Evolutionary conservation across 2,113 vertebrate genomes (phyloP).

Genomic region (Ameiurus melas): DNA sequence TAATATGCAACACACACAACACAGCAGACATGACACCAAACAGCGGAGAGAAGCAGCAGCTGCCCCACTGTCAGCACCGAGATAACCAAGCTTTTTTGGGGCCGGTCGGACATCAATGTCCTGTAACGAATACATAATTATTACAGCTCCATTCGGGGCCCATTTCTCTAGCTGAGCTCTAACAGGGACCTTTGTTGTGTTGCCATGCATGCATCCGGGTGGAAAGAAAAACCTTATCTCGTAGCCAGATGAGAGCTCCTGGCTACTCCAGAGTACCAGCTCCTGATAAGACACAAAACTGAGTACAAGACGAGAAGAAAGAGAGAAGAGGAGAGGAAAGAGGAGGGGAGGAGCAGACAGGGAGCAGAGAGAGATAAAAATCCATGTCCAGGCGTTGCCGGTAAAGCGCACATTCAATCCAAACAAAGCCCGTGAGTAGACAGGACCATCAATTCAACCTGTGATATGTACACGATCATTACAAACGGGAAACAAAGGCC

Average conservation of each 20-base stretch:
- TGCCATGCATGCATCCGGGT: slow-evolving; percentile 59
- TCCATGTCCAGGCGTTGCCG: slow-evolving; percentile 76
- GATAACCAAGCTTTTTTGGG: slow-evolving; percentile 75
- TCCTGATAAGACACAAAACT: slow-evolving; percentile 80
- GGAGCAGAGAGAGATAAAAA: slow-evolving; percentile 66
- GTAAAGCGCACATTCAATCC: slow-evolving; percentile 80
- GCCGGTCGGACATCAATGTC: slow-evolving; percentile 74
- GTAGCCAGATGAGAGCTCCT: slow-evolving; percentile 79
- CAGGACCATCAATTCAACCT: slow-evolving; percentile 89
- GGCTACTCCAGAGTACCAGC: slow-evolving; percentile 79
- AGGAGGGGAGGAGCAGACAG: slow-evolving; percentile 62
- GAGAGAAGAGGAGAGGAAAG: slow-evolving; percentile 58
- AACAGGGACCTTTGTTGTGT: slow-evolving; percentile 79
- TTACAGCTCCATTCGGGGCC: slow-evolving; percentile 84
- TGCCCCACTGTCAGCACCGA: slow-evolving; percentile 80
- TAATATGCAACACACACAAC: slow-evolving; percentile 94
- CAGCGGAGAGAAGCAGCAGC: slow-evolving; percentile 81
- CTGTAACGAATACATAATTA: slow-evolving; percentile 87
- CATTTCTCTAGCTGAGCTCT: slow-evolving; percentile 63
- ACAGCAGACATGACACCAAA: slow-evolving; percentile 66
- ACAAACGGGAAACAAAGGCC: slow-evolving; percentile 86
- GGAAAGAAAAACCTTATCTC: slow-evolving; percentile 84
- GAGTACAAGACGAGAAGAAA: slow-evolving; percentile 55
- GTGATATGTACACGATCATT: slow-evolving; percentile 89
- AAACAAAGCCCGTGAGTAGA: slow-evolving; percentile 81